Conservation (phyloP, 2,113 vertebrate genomes). For the Phalacrocorax brasilianus region DNA sequence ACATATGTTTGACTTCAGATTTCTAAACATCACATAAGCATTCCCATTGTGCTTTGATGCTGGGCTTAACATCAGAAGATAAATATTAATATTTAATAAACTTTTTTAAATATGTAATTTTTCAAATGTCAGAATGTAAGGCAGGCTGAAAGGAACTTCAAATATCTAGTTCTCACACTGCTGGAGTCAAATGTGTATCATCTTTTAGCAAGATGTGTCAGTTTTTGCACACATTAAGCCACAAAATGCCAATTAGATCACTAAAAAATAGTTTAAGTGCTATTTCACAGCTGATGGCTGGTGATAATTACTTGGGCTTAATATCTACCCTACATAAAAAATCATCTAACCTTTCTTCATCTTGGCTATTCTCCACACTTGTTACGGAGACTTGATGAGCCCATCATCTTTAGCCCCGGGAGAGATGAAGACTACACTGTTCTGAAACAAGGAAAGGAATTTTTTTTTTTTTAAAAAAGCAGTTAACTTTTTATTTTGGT, state of each 20-base stretch:
- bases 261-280: slow-evolving; percentile 25
- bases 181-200: slow-evolving; percentile 24
- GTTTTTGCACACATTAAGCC: slow-evolving; percentile 19
- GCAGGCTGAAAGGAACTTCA: slow-evolving; percentile 32
- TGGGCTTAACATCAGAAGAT: slow-evolving; percentile 30
- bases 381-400: slow-evolving; percentile 10
- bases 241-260: slow-evolving; percentile 40
- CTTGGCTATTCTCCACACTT: slow-evolving; percentile 37
- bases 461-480: neutral
- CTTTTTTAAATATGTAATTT: slow-evolving; percentile 32
- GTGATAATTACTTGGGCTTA: slow-evolving; percentile 52
- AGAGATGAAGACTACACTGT: neutral
- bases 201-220: slow-evolving; percentile 25
- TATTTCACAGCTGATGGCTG: slow-evolving; percentile 49
- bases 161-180: neutral
- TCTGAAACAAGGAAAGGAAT: slow-evolving; percentile 4
- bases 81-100: slow-evolving; percentile 49
- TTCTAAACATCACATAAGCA: slow-evolving; percentile 22
- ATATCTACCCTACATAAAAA: slow-evolving; percentile 46
- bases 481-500: slow-evolving; percentile 10
- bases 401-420: slow-evolving; percentile 16
- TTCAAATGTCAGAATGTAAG: slow-evolving; percentile 37
- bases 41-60: slow-evolving; percentile 33
- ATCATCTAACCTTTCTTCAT: slow-evolving; percentile 36
- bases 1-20: slow-evolving; percentile 9